A percentile compares a stretch with the other conserved stretches of the same genome.
These are phyloP conservation scores for Prionace glauca DNA, from an alignment of 2,797 vertebrate species.

Conservation along the genomic window DNA sequence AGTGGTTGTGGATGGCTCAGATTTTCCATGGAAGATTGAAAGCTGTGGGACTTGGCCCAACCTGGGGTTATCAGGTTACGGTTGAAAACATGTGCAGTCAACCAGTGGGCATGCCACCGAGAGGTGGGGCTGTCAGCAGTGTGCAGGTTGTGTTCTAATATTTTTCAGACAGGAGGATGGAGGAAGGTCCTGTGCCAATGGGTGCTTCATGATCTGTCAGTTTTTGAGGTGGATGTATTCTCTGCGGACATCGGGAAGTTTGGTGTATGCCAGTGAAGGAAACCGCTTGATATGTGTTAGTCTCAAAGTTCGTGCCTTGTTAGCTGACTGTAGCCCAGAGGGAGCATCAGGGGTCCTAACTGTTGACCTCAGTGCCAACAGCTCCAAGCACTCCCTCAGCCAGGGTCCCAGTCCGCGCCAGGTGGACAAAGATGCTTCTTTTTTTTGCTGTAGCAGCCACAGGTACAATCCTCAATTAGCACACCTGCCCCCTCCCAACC, in stretches of 20 bases:
- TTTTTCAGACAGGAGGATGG: too few species aligned
- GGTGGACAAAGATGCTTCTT: background rate
- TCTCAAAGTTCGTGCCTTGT: background rate
- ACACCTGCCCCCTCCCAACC: background rate
- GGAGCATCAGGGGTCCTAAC: background rate
- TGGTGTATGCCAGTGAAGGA: too few species aligned
- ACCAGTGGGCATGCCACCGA: too few species aligned
- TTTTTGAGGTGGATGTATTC: too few species aligned
- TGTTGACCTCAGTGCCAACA: background rate
- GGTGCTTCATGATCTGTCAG: too few species aligned
- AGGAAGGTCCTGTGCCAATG: too few species aligned
- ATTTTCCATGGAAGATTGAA: background rate
- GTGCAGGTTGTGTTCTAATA: too few species aligned
- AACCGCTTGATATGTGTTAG: background rate
- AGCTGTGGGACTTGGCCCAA: too few species aligned
- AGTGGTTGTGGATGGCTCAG: background rate
- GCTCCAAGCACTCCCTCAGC: background rate
- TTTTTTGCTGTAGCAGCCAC: background rate
- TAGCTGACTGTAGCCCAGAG: background rate
- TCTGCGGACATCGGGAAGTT: too few species aligned
- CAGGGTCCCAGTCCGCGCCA: background rate
- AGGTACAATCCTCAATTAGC: background rate
- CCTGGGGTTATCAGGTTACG: too few species aligned
- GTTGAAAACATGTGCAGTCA: too few species aligned
- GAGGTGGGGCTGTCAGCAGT: too few species aligned